Evolutionary conservation across 2,888 invertebrate genomes (phyloP).

Genomic region (Apomyelois bistriatella): DNA sequence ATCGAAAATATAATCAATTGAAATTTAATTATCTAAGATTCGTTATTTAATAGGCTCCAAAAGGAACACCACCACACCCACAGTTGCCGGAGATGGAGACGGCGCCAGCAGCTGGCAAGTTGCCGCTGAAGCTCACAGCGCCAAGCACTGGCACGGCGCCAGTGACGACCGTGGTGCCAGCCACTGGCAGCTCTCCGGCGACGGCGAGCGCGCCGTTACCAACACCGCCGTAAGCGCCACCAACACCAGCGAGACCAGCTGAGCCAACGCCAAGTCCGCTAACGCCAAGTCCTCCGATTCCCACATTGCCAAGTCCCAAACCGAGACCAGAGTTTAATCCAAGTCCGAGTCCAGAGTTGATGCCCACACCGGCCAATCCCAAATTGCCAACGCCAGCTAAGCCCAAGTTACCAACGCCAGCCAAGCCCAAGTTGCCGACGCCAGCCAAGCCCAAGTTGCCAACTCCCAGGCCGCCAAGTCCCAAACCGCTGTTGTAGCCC

Average conservation of each 20-base stretch:
- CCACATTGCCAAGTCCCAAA: neutral
- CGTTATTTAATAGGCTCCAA: slow-evolving; percentile 2
- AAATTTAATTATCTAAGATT: neutral
- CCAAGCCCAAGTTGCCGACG: neutral
- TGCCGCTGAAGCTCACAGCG: slow-evolving; percentile 38
- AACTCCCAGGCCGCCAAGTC: slow-evolving; percentile 8
- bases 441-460: neutral
- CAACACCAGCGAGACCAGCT: neutral
- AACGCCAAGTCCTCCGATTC: slow-evolving; percentile 1
- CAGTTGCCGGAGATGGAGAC: slow-evolving; percentile 21
- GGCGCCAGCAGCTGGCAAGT: slow-evolving; percentile 29
- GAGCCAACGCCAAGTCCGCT: neutral
- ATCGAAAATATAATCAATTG: no score
- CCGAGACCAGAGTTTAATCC: slow-evolving; percentile 4
- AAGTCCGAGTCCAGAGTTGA: neutral
- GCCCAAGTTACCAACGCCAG: neutral
- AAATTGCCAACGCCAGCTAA: slow-evolving; percentile 5
- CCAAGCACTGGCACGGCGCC: slow-evolving; percentile 39
- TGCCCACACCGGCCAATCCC: neutral
- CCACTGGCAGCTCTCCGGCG: slow-evolving; percentile 14
- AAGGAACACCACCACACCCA: slow-evolving; percentile 18
- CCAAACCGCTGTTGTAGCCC: neutral
- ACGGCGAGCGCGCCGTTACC: slow-evolving; percentile 20
- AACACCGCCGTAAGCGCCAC: neutral
- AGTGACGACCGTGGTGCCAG: slow-evolving; percentile 23